Percentiles rank a stretch among this genome's conserved stretches.
Conservation (phyloP, 2,888 invertebrate species). For the Noctua comes region DNA sequence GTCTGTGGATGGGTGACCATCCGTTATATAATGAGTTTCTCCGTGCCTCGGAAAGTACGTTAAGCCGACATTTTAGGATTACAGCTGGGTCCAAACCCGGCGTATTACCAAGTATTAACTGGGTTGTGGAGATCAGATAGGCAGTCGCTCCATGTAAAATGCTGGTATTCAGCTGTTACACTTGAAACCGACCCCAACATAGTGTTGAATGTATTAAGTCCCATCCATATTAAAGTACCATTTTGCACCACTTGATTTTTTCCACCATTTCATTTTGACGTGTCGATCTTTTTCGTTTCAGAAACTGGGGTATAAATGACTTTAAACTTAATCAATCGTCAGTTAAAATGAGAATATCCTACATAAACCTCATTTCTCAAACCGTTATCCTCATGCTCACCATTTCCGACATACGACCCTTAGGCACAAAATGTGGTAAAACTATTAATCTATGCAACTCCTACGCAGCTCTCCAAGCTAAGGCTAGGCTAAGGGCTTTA, state of each 20-base stretch:
- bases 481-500: conserved; percentile 75
- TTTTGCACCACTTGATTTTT: not conserved
- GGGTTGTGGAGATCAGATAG: not conserved
- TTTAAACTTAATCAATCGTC: not conserved
- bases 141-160: not conserved
- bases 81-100: no score
- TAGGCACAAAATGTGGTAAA: conserved; percentile 54
- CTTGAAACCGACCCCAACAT: not conserved
- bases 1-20: no score
- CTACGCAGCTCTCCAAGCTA: conserved; percentile 78
- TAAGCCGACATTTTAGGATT: no score
- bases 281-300: not conserved
- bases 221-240: no score
- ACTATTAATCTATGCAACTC: conserved; percentile 76
- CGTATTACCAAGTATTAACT: not conserved
- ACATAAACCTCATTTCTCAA: not conserved
- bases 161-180: not conserved
- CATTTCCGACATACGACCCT: conserved; percentile 41
- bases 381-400: conserved; percentile 6
- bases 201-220: no score
- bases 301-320: not conserved
- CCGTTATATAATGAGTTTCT: no score
- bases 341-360: not conserved
- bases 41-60: no score
- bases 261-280: not conserved